Evolutionary conservation across 2,113 vertebrate genomes (phyloP).

Genomic region (Aplodontia rufa): DNA sequence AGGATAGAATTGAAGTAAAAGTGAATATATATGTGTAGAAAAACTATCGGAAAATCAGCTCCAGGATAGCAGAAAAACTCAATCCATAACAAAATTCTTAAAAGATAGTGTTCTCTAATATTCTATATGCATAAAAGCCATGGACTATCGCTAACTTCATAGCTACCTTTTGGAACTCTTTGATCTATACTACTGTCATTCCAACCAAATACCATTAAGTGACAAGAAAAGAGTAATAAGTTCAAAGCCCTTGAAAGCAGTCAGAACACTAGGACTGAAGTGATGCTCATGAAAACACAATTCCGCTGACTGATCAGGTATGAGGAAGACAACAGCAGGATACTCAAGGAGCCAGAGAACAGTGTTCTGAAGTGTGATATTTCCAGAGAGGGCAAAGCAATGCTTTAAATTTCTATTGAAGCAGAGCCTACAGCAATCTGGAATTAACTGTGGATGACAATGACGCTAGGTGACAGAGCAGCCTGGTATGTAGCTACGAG

Average conservation of each 20-base stretch:
- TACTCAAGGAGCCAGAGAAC: background rate
- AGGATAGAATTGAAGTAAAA: constrained; percentile 4
- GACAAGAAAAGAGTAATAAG: constrained; percentile 32
- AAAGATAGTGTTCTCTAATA: background rate
- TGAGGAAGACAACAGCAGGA: background rate
- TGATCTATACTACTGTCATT: background rate
- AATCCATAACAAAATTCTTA: background rate
- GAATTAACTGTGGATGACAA: constrained; percentile 5
- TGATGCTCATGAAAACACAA: background rate
- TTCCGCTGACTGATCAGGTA: background rate
- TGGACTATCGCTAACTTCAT: background rate
- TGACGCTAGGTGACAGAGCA: background rate
- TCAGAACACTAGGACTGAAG: background rate
- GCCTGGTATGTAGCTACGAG: background rate
- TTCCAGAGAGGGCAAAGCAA: background rate
- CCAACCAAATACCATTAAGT: constrained; percentile 14
- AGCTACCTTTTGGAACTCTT: constrained; percentile 26
- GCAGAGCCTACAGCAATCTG: background rate
- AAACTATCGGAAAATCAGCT: background rate
- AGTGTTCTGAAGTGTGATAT: background rate
- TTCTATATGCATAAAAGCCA: background rate
- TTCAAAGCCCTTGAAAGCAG: constrained; percentile 17
- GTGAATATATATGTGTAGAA: background rate
- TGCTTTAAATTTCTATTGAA: constrained; percentile 5
- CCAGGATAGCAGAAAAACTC: background rate